Conservation (phyloP, 2,888 invertebrate species). For the Melinopterus prodromus region DNA sequence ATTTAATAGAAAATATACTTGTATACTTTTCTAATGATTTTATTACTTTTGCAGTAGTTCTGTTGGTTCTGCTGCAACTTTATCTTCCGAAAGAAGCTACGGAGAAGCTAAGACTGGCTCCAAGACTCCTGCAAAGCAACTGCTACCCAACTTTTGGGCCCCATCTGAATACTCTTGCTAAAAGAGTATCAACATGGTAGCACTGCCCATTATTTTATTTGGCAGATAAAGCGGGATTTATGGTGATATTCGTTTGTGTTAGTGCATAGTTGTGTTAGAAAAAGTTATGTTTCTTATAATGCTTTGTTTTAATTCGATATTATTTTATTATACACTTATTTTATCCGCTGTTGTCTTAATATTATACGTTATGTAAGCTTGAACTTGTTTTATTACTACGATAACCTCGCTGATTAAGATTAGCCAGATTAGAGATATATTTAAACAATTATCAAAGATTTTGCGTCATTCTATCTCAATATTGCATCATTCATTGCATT, state of each 20-base stretch:
- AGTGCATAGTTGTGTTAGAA: not conserved
- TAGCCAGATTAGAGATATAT: not conserved
- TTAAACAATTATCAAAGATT: too few species aligned
- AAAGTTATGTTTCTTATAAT: not conserved
- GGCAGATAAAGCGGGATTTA: conserved; percentile 14
- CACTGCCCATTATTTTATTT: not conserved
- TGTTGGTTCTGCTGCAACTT: conserved; percentile 38
- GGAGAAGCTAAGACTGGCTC: conserved; percentile 32
- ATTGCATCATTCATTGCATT: too few species aligned
- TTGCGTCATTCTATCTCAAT: too few species aligned
- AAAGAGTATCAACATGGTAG: conserved; percentile 9
- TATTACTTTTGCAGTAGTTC: conserved; percentile 34
- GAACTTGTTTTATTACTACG: not conserved
- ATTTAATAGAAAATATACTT: too few species aligned
- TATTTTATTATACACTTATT: not conserved
- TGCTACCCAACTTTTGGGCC: conserved; percentile 33
- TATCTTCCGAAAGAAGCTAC: conserved; percentile 27
- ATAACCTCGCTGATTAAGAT: not conserved
- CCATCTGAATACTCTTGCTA: conserved; percentile 31
- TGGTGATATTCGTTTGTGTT: not conserved
- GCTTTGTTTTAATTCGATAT: not conserved
- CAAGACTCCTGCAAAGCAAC: conserved; percentile 28
- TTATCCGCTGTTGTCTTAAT: not conserved
- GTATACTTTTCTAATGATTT: conserved; percentile 12
- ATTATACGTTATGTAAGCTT: not conserved